These are phyloP conservation scores for Brachionus plicatilis DNA, from an alignment of 1,140 invertebrate genomes.

Conservation along the genomic window DNA sequence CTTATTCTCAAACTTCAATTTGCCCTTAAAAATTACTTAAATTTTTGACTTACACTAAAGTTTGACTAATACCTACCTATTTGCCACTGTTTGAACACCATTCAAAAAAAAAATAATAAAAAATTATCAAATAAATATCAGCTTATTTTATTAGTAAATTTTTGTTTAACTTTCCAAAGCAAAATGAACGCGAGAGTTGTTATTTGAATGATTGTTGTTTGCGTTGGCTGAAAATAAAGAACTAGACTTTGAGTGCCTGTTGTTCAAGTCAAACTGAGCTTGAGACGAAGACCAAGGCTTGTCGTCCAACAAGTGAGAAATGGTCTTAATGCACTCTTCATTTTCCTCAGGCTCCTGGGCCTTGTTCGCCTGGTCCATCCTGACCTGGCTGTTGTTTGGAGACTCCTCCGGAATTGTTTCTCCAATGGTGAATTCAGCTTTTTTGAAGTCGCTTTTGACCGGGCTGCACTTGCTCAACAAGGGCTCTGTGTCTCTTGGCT, in stretches of 20 bases:
- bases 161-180: neutral
- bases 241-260: neutral
- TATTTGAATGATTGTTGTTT: neutral
- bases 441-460: neutral
- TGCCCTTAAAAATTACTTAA: too few relatives aligned
- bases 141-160: too few relatives aligned
- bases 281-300: conserved; percentile 31
- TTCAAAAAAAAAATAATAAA: too few relatives aligned
- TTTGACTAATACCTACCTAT: too few relatives aligned
- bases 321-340: conserved; percentile 13
- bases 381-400: neutral
- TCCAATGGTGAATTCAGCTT: neutral
- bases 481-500: neutral
- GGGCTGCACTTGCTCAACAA: neutral
- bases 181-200: conserved; percentile 6
- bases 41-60: too few relatives aligned
- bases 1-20: too few relatives aligned
- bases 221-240: neutral
- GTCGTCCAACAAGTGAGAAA: conserved; percentile 18
- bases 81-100: too few relatives aligned
- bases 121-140: too few relatives aligned
- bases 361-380: neutral
- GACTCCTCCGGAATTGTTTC: conserved; percentile 2
- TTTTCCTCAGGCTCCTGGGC: neutral
- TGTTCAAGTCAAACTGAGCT: neutral